These are phyloP conservation scores for Rhyacophila brunnea DNA, from an alignment of 1,140 invertebrate genomes.

Conservation along the genomic window DNA sequence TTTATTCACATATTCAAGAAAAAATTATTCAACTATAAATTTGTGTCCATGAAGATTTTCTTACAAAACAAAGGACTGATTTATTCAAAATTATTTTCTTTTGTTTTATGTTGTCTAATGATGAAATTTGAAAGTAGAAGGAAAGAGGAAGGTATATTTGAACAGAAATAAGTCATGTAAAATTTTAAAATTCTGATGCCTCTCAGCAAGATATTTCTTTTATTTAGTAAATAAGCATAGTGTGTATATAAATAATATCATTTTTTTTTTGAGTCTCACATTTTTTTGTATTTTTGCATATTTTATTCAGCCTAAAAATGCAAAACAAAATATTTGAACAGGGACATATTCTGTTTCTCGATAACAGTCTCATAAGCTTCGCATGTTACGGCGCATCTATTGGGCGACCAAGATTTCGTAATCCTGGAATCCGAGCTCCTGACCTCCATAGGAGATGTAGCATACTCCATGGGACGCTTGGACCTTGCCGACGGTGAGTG, in stretches of 20 bases:
- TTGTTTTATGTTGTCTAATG: too few relatives aligned
- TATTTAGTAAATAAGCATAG: constrained; percentile 6
- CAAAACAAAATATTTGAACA: neutral
- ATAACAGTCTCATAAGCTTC: neutral
- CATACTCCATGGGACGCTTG: constrained; percentile 68
- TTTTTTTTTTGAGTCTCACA: constrained; percentile 2
- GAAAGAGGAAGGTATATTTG: too few relatives aligned
- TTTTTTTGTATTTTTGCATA: neutral
- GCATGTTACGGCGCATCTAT: constrained; percentile 7
- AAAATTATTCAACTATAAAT: too few relatives aligned
- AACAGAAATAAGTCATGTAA: too few relatives aligned
- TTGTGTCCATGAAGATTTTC: too few relatives aligned
- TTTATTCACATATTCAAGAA: too few relatives aligned
- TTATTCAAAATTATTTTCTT: too few relatives aligned
- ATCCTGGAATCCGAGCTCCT: constrained; percentile 64
- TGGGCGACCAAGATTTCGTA: constrained; percentile 63
- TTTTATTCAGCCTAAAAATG: neutral
- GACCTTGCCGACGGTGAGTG: constrained; percentile 65
- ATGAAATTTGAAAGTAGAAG: too few relatives aligned
- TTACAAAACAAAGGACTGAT: too few relatives aligned
- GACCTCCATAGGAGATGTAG: constrained; percentile 72
- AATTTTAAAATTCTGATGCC: neutral
- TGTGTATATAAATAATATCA: constrained; percentile 11
- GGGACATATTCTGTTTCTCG: neutral
- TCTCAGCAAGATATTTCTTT: constrained; percentile 1